Conservation (phyloP, 2,113 vertebrate species). For the Hyperopisus bebe region DNA sequence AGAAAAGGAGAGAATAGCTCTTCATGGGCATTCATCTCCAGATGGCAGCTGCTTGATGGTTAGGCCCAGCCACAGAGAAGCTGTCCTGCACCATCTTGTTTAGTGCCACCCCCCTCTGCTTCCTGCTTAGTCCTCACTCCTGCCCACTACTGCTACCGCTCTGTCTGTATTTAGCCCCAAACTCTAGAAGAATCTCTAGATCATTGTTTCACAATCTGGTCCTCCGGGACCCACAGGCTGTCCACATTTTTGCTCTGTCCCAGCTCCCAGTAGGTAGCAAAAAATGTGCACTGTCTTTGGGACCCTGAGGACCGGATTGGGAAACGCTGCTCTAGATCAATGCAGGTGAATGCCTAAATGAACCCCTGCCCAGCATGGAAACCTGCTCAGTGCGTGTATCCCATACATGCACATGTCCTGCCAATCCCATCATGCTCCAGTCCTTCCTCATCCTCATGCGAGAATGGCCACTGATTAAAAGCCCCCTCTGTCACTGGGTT, state of each 20-base stretch:
- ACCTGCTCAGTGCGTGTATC: background rate
- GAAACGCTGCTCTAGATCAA: background rate
- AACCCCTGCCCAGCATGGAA: background rate
- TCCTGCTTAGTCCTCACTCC: background rate
- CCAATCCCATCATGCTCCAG: background rate
- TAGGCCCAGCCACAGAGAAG: slow-evolving; percentile 43
- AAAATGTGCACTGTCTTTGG: background rate
- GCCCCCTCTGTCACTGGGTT: background rate
- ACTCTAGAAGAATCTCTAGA: background rate
- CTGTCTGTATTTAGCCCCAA: background rate
- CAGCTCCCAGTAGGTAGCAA: background rate
- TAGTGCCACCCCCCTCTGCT: background rate
- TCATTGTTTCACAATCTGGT: background rate
- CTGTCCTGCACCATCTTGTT: background rate
- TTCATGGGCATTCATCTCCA: slow-evolving; percentile 61
- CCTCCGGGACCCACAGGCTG: background rate
- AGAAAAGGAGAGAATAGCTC: slow-evolving; percentile 30
- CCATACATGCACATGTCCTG: background rate
- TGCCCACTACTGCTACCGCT: background rate
- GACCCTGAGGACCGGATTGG: background rate
- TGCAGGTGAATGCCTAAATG: background rate
- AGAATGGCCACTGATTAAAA: background rate
- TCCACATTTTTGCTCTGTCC: background rate
- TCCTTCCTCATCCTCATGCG: background rate
- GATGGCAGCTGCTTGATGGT: slow-evolving; percentile 65